Evolutionary conservation across 2,113 vertebrate species (phyloP).

Genomic region (Oryzias javanicus): DNA sequence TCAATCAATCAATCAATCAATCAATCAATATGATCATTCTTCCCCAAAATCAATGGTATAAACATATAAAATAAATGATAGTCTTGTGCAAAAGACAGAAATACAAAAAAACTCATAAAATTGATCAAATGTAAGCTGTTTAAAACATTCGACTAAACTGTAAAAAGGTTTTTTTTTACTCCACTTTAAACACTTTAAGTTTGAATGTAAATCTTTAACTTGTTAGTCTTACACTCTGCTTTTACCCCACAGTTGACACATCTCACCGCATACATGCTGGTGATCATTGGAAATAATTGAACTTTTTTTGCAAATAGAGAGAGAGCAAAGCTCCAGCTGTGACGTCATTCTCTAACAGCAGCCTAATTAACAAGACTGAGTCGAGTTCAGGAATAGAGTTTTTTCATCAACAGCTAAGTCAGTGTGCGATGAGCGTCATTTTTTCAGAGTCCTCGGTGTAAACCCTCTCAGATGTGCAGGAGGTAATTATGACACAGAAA

Average conservation of each 20-base stretch:
- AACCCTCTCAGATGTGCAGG: constrained; percentile 14
- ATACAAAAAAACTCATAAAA: too few species aligned
- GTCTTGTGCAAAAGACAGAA: too few species aligned
- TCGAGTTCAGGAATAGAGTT: constrained; percentile 31
- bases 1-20: too few species aligned
- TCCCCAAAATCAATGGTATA: too few species aligned
- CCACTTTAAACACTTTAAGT: neutral
- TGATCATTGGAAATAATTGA: too few species aligned
- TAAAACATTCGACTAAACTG: too few species aligned
- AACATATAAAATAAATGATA: too few species aligned
- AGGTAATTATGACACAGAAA: neutral
- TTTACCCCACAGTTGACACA: neutral
- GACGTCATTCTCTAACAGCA: constrained; percentile 24
- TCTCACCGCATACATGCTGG: too few species aligned
- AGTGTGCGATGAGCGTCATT: constrained; percentile 46
- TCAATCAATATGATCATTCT: too few species aligned
- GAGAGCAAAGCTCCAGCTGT: neutral
- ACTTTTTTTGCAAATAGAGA: neutral
- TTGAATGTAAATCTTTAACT: neutral
- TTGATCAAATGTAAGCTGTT: too few species aligned
- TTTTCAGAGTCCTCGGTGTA: constrained; percentile 8
- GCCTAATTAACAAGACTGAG: constrained; percentile 3
- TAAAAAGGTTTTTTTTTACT: too few species aligned
- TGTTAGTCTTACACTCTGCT: neutral
- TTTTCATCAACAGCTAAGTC: constrained; percentile 36